Base-by-base conservation (phyloP, 2,888 invertebrate species). In the Nomada goodeniana region DNA sequence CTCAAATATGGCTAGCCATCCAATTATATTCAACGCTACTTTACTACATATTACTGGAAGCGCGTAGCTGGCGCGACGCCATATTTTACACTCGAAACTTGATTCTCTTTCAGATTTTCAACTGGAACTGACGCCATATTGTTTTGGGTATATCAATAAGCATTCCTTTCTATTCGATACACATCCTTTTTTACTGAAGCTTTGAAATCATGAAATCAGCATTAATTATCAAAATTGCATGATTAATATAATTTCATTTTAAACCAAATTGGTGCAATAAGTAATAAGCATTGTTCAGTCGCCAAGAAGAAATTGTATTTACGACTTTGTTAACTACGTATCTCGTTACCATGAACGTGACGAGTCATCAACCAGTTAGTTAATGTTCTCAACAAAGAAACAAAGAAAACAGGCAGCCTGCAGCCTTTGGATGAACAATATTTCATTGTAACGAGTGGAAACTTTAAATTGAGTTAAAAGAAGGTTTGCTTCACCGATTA, bases 311-410 rank as follows among this genome's bases (percentile, higher is more conserved):
- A 52, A 74, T 60, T 52, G 11, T 26, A n/a, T 15, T 50, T 20
- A 18, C n/a, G 57, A 67, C 10, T 36, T 36, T 23, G 50, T 42
- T 80, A 50, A n/a, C 61, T 68, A 52, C 69, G 44, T 59, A 57
- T 72, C 52, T 61, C 11, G n/a, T 42, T 29, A 11, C 50, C 18
- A 18, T 26, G n/a, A 76, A 60, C 44, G 52, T n/a, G 50, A 18
- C 50, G 50, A 61, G 52, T 63, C 67, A 47, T 15, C 15, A 52
- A 76, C 55, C 18, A 61, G 50, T n/a, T 60, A 53, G 70, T 78
- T 55, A 55, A 47, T 53, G 55, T 50, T 47, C 55, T 79, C 71
- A 78, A 80, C 72, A 79, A 80, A 67, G 55, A 61, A 67, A 80
- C 61, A 67, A 67, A 68, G 29, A 44, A 29, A 50, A 50, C 42